Evolutionary conservation across 1,140 invertebrate genomes (phyloP).

Genomic region (Daktulosphaira vitifoliae): DNA sequence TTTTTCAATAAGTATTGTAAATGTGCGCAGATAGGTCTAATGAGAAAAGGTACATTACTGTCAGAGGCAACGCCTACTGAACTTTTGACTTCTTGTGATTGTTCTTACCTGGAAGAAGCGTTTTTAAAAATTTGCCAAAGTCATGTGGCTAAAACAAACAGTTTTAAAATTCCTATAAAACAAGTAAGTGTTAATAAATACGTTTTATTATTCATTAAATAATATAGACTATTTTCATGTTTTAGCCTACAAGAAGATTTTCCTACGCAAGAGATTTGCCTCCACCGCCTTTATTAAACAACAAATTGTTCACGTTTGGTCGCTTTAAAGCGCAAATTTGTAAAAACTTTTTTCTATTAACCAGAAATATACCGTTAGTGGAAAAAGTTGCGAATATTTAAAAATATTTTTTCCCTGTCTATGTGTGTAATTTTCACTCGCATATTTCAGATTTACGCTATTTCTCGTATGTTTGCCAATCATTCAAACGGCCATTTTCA

Average conservation of each 20-base stretch:
- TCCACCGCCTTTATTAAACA: constrained; percentile 32
- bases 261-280: constrained; percentile 6
- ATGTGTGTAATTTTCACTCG: background rate
- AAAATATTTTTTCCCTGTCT: no score
- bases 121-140: constrained; percentile 49
- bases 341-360: constrained; percentile 38
- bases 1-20: no score
- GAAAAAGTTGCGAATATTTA: no score
- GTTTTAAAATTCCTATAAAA: constrained; percentile 29
- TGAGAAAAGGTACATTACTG: constrained; percentile 52
- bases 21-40: constrained; percentile 52
- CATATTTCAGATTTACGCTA: constrained; percentile 31
- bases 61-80: constrained; percentile 49
- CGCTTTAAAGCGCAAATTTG: constrained; percentile 39
- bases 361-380: constrained; percentile 30
- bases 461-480: constrained; percentile 36
- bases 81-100: constrained; percentile 37
- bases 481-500: constrained; percentile 35
- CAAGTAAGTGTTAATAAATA: no score
- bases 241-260: constrained; percentile 7
- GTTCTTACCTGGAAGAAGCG: constrained; percentile 51
- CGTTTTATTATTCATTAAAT: no score
- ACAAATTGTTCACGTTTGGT: constrained; percentile 20
- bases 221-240: background rate
- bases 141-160: constrained; percentile 32